These are phyloP conservation scores for Pangasius macronema DNA, from an alignment of 2,797 vertebrate genomes.

Conservation along the genomic window DNA sequence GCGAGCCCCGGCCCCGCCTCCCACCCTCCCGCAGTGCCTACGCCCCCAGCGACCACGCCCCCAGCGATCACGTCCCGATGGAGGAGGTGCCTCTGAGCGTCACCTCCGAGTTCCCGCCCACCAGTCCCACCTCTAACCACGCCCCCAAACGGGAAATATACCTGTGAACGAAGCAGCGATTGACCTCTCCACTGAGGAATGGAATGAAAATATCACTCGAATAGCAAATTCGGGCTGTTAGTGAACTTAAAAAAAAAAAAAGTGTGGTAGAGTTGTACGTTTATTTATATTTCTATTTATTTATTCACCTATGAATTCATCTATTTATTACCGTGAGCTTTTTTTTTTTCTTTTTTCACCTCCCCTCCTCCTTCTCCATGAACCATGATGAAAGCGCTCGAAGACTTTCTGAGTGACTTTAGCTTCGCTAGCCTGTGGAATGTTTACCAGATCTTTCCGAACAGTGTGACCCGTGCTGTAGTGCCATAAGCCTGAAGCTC, in stretches of 20 bases:
- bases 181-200: constrained; percentile 36
- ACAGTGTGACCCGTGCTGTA: constrained; percentile 76
- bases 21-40: constrained; percentile 99
- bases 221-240: constrained; percentile 66
- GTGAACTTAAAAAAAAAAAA: constrained; percentile 38
- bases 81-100: constrained; percentile 98
- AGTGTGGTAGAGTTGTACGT: constrained; percentile 35
- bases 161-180: constrained; percentile 82
- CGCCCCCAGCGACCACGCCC: constrained; percentile 92
- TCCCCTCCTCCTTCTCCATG: constrained; percentile 1
- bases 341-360: constrained; percentile 46
- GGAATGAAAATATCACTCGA: constrained; percentile 57
- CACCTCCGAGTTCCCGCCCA: constrained; percentile 93
- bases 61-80: constrained; percentile 93
- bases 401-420: constrained; percentile 65
- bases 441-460: constrained; percentile 74
- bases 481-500: constrained; percentile 74
- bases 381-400: constrained; percentile 24
- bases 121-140: constrained; percentile 87
- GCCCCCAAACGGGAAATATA: constrained; percentile 98
- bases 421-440: constrained; percentile 71
- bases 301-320: constrained; percentile 66
- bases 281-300: constrained; percentile 75
- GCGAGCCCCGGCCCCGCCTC: constrained; percentile 91
- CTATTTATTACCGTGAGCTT: constrained; percentile 74